Evolutionary conservation across 2,888 invertebrate species (phyloP), one percentile per base, ranked within the genome.

Genomic region (Dendrolimus pini): DNA sequence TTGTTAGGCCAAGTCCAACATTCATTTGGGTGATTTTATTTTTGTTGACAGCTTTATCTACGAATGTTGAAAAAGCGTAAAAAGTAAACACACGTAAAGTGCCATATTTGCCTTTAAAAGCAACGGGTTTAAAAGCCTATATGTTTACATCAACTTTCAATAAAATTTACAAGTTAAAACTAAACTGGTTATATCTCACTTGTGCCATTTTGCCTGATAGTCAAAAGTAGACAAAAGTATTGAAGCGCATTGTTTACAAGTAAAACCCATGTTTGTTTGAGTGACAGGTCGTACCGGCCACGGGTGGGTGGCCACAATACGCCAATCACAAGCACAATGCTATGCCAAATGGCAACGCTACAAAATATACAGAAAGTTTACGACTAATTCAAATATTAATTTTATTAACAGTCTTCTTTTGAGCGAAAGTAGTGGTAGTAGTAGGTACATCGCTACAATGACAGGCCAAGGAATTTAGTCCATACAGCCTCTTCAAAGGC

Each of bases 221-320:
- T 41, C n/a, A 1, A 0, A 10, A 54, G 58, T 67, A 62, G 67
- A 80, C 80, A 82, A 83, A 76, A 74, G 77, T 72, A 66, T 63
- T 67, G 73, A 74, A 70, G 67, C 68, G 68, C 63, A 77, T 85
- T 85, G 85, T 85, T 83, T 84, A 82, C 82, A 78, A 75, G 79
- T 71, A 70, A 78, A 81, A 81, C 84, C 85, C 84, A 78, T 82
- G 82, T 84, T 81, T 72, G 69, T 62, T 67, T 75, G 82, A 83
- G 66, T 85, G 86, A 83, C 84, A 77, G 74, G 60, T 65, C 63
- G 60, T 65, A 58, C 61, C 64, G 69, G 67, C 60, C 63, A 69
- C 70, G 73, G 72, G 69, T 75, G 82, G 83, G 77, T 81, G 82
- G 79, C 69, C 78, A 80, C 79, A 77, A 77, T 77, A 66, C 64